Percentiles rank a stretch among this genome's conserved stretches.
These are phyloP conservation scores for Gobius niger DNA, from an alignment of 2,113 vertebrate genomes.

Conservation along the genomic window DNA sequence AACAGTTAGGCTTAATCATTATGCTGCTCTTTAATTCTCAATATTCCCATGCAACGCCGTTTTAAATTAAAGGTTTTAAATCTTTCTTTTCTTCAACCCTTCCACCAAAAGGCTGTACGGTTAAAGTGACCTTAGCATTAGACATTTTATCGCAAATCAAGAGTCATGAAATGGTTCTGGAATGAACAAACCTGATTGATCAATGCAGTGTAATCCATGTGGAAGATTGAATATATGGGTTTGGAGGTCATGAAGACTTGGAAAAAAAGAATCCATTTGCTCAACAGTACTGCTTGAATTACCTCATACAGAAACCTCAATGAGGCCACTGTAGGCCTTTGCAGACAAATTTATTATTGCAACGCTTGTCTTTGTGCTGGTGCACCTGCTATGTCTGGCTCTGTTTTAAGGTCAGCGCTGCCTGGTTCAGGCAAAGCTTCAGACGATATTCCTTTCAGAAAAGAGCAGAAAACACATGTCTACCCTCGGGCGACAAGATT, in stretches of 20 bases:
- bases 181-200: neutral
- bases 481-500: conserved; percentile 9
- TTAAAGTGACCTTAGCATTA: neutral
- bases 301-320: conserved; percentile 48
- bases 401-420: conserved; percentile 25
- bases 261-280: neutral
- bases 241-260: neutral
- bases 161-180: neutral
- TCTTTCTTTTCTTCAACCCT: too few species aligned
- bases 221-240: neutral
- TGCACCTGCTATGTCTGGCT: conserved; percentile 45
- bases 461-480: conserved; percentile 20
- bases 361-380: conserved; percentile 46
- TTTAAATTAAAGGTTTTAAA: too few species aligned
- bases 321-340: conserved; percentile 24
- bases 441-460: conserved; percentile 34
- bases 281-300: conserved; percentile 35
- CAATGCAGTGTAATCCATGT: neutral
- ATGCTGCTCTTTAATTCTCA: too few species aligned
- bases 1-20: too few species aligned
- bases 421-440: conserved; percentile 35
- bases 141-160: neutral
- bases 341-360: conserved; percentile 41
- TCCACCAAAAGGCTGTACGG: neutral
- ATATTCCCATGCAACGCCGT: too few species aligned